Base-by-base conservation (phyloP, 2,797 vertebrate species). In the Notamacropus eugenii region DNA sequence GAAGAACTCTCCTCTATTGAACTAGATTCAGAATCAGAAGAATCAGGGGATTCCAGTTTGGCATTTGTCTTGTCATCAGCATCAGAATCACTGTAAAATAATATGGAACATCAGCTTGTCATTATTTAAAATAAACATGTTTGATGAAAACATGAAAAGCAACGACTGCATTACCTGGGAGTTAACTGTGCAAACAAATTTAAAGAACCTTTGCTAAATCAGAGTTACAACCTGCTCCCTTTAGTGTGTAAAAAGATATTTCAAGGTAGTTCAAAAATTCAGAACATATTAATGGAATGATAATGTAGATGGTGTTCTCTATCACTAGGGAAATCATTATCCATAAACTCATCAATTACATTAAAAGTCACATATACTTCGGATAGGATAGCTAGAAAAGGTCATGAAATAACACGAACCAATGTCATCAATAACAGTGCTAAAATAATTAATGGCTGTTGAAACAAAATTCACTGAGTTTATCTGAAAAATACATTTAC, bases 1-100 rank as follows among this genome's bases (percentile, higher is more conserved):
- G 99, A 99, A 93, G 99, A 99, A 97, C 96, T 98, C 93, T 98
- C 99, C 67, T 98, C 98, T 19, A 98, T 98, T 5, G 99, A 99
- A 98, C 98, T 98, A 1, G 98, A 98, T 54, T 98, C 98, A 24
- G 96, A 98, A 24, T 95, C 97, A 19, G 99, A 98, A 29, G 98
- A 98, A 97, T 94, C 95, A 1, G 97, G 98, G 50, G 92, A 74
- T 95, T 97, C 97, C 93, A 87, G 96, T 12, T 97, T 97, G 92
- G 87, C 87, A 93, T 62, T 90, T 96, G 98, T 98, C 95, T 97
- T 97, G 93, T 98, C 94, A 62, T 56, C 92, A 55, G 96, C 97
- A 92, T 98, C 97, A 93, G 95, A 97, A 97, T 97, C 97, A 96
- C 99, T 99, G 95, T 92, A 98, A 96, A n/a, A 95, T 90, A 96